A percentile compares a stretch with the other conserved stretches of the same genome.
phyloP scores from a whole-genome alignment of 2,797 vertebrate species.

The Diplodus puntazzo region DNA sequence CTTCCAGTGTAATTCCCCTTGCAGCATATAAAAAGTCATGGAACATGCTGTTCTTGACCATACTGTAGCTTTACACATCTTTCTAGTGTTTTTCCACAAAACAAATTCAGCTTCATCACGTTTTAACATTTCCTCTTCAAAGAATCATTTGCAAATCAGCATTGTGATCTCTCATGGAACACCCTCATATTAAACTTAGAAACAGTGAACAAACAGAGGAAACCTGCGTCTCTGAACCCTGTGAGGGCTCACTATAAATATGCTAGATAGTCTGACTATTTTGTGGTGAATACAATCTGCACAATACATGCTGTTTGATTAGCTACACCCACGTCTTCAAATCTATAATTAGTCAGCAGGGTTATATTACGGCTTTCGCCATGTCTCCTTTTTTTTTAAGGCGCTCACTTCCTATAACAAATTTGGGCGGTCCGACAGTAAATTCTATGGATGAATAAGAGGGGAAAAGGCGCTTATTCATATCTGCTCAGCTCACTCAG shows the following conservation, averaged over 20 bases:
- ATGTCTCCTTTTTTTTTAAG: conserved; percentile 21
- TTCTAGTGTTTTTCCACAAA: conserved; percentile 48
- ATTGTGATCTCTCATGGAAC: conserved; percentile 38
- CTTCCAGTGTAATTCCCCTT: not conserved
- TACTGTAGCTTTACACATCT: not conserved
- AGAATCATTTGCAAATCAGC: conserved; percentile 38
- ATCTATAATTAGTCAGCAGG: conserved; percentile 47
- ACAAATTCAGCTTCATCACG: not conserved
- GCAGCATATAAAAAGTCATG: not conserved
- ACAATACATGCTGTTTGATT: conserved; percentile 65
- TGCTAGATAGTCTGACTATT: conserved; percentile 39
- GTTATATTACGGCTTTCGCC: conserved; percentile 43
- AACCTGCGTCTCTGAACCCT: conserved; percentile 55
- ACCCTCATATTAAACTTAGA: conserved; percentile 64
- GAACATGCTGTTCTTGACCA: conserved; percentile 14
- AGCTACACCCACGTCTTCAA: conserved; percentile 59
- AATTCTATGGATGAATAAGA: conserved; percentile 23
- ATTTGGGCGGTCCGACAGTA: conserved; percentile 13
- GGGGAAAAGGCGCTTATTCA: not conserved
- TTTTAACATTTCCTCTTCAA: conserved; percentile 7
- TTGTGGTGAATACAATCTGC: conserved; percentile 45
- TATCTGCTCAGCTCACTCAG: conserved; percentile 15
- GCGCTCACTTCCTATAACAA: conserved; percentile 40
- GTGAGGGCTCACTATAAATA: conserved; percentile 71
- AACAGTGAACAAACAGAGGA: conserved; percentile 77